phyloP scores from a whole-genome alignment of 2,113 vertebrate species.

The Pollachius pollachius region DNA sequence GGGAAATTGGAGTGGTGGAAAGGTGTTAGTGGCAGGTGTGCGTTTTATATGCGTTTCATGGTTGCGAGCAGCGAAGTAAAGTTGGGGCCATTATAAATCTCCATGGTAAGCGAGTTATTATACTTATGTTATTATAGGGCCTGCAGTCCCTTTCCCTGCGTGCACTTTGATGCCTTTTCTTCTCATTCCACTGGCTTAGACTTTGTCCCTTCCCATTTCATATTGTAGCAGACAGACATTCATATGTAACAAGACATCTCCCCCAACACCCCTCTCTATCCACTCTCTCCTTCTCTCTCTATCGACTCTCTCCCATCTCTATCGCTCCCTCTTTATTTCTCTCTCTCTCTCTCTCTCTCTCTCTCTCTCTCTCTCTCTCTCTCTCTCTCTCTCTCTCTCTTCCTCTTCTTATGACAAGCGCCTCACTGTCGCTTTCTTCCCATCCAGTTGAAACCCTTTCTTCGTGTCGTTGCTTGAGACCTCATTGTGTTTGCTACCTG shows the following conservation, averaged over 20 bases:
- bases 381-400: too few species aligned
- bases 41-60: slow-evolving; percentile 62
- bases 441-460: slow-evolving; percentile 55
- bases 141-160: slow-evolving; percentile 55
- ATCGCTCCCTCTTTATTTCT: too few species aligned
- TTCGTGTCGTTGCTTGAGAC: slow-evolving; percentile 46
- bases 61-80: slow-evolving; percentile 51
- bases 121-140: slow-evolving; percentile 46
- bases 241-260: slow-evolving; percentile 19
- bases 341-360: too few species aligned
- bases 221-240: too few species aligned
- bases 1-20: slow-evolving; percentile 36
- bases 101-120: slow-evolving; percentile 70
- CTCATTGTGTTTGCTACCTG: slow-evolving; percentile 71
- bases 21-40: slow-evolving; percentile 48
- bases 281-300: too few species aligned
- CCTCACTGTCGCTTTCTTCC: slow-evolving; percentile 34
- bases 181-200: slow-evolving; percentile 45
- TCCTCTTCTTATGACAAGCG: too few species aligned
- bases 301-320: too few species aligned
- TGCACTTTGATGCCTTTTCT: slow-evolving; percentile 33
- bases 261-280: too few species aligned
- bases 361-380: too few species aligned
- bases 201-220: slow-evolving; percentile 38
- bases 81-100: slow-evolving; percentile 52